Conservation (phyloP, 1,140 invertebrate genomes). For the Brachionus sp. region DNA sequence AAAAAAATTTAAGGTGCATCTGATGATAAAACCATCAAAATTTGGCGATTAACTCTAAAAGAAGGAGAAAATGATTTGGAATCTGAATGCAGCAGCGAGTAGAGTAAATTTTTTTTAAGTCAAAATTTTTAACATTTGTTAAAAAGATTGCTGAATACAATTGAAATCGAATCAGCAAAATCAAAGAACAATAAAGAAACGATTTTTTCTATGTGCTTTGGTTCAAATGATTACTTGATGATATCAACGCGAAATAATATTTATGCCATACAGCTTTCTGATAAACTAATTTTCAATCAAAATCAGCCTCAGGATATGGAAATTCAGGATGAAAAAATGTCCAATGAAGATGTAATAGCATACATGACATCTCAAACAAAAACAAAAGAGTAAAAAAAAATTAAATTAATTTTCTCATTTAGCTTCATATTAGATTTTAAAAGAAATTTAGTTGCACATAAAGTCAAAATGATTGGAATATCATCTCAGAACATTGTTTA, state of each 20-base stretch:
- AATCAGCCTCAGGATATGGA: background rate
- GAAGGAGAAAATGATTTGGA: background rate
- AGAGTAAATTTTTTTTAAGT: background rate
- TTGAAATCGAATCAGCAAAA: background rate
- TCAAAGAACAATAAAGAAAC: constrained; percentile 4
- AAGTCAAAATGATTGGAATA: constrained; percentile 9
- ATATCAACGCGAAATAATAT: background rate
- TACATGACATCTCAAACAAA: constrained; percentile 2
- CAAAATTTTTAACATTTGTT: background rate
- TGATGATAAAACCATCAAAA: constrained; percentile 28
- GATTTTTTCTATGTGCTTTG: constrained; percentile 13
- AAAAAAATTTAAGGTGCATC: too few species aligned
- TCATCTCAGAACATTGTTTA: constrained; percentile 14
- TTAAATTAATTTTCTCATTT: background rate
- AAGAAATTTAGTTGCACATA: background rate
- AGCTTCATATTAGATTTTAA: background rate
- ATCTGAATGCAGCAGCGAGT: background rate
- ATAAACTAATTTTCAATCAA: background rate
- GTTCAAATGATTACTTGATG: background rate
- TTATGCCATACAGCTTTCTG: background rate
- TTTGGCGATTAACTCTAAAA: constrained; percentile 3
- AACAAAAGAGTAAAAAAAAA: constrained; percentile 24
- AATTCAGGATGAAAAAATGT: background rate
- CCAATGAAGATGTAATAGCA: background rate
- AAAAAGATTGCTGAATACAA: background rate